Evolutionary conservation across 2,113 vertebrate genomes (phyloP), one percentile per base, ranked within the genome.

Genomic region (Aptenodytes patagonicus): DNA sequence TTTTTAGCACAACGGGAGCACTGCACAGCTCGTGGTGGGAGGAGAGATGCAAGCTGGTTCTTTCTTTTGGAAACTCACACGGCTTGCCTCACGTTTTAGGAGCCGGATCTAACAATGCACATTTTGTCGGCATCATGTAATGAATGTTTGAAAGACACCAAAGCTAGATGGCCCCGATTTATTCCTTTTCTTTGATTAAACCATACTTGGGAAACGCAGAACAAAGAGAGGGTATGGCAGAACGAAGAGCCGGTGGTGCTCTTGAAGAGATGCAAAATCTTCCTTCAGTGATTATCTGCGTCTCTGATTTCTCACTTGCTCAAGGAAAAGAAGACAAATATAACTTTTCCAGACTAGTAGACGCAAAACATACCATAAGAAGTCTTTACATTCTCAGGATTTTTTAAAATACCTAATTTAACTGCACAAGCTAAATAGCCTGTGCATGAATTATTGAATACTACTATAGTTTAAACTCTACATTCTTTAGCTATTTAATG

Each of bases 141-240:
- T 20, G 70, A 65, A 86, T 32, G 11, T 58, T 9, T 92, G 89
- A 80, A 95, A 83, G 79, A 71, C 52, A 76, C 44, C 52, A 93
- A 91, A 90, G 82, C 54, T 73, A 47, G 58, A 72, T 62, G 64
- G 79, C 22, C 66, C 51, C 0, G 0, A 83, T 85, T 94, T 92
- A 94, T n/a, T 92, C 46, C 22, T 93, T 62, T 90, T 90, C 85
- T 96, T 94, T 92, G 68, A 93, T 75, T 51, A 88, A 90, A 82
- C 36, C 69, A 42, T 9, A 64, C 64, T 89, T 86, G 51, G 44
- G 51, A 95, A 89, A 86, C 0, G 13, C 42, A 86, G 92, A 93
- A 94, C 22, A 90, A 94, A 95, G 90, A 42, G 17, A 86, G 9
- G 11, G 29, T 66, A 72, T 0, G 32, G 40, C 32, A 68, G 73